Base-by-base conservation (phyloP, 2,113 vertebrate genomes). In the Callionymus lyra region DNA sequence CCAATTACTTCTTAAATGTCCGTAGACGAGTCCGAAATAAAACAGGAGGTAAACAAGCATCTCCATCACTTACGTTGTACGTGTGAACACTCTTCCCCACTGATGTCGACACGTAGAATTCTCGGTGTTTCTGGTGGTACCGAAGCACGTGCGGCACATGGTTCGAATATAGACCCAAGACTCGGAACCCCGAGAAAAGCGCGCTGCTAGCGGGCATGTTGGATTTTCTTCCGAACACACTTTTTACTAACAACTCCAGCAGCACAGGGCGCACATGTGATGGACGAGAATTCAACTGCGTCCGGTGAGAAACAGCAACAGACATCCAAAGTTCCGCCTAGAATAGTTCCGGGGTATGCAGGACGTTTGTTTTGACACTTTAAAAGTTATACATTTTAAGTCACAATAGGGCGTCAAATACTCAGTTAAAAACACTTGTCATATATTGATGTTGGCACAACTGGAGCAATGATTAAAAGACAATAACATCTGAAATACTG, bases 11-110 rank as follows among this genome's bases (percentile, higher is more conserved):
- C 16, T 12, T 9, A 27, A 9, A 6, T 5, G 6, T 12, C 12
- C 15, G 13, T 1, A 12, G 11, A 31, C 14, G 14, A 42, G n/a
- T 27, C 10, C 2, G 12, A 13, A 6, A 27, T 5, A 4, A 8
- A 27, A 27, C 4, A 27, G 21, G 21, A 8, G 8, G 21, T 27
- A 27, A 27, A 27, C 21, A 27, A 27, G 21, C 21, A 27, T 4
- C 21, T 27, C 8, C 21, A 27, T 8, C 10, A 40, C 92, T 94
- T 80, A 97, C 94, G 39, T 91, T 97, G 47, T 91, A 98, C 0
- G 91, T 92, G 66, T 95, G 92, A 50, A 97, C 85, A 56, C 89
- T 84, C 46, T 84, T 80, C 6, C 94, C 93, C 31, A 90, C 86
- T 1, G 91, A 81, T 36, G 70, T 80, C 14, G 87, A 74, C 76